Evolutionary conservation across 2,113 vertebrate species (phyloP).

Genomic region (Oplegnathus fasciatus): DNA sequence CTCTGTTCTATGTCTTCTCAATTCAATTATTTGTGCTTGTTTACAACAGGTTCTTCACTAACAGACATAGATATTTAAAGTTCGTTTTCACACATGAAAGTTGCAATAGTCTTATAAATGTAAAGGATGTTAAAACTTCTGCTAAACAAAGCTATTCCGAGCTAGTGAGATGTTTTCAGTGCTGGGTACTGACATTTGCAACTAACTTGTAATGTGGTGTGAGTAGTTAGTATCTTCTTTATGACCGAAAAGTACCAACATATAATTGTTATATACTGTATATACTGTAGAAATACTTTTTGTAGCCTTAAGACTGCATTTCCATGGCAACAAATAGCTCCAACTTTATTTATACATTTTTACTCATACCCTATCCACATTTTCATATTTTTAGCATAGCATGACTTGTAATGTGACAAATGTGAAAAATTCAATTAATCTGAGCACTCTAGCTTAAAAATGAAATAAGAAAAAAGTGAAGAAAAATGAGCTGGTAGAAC

Average conservation of each 20-base stretch:
- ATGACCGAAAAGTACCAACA: neutral
- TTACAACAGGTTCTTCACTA: slow-evolving; percentile 4
- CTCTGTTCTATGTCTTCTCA: slow-evolving; percentile 27
- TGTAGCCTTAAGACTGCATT: neutral
- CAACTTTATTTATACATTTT: neutral
- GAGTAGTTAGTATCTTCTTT: neutral
- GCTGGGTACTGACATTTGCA: neutral
- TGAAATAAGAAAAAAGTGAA: slow-evolving; percentile 16
- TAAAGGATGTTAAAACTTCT: neutral
- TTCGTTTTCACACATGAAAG: neutral
- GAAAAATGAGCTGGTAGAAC: slow-evolving; percentile 8
- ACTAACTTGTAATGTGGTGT: neutral
- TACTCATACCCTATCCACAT: neutral
- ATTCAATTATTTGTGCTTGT: slow-evolving; percentile 41
- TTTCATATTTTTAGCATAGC: slow-evolving; percentile 6
- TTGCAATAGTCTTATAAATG: neutral
- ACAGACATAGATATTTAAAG: neutral
- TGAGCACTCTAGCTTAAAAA: slow-evolving; percentile 10
- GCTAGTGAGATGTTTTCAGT: neutral
- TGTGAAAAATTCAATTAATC: slow-evolving; percentile 7
- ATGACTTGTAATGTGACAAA: neutral
- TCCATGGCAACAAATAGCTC: neutral
- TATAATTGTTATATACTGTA: neutral
- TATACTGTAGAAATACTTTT: no score
- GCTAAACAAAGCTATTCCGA: neutral